phyloP scores from a whole-genome alignment of 1,140 invertebrate species.

The Rhizoglyphus robini region DNA sequence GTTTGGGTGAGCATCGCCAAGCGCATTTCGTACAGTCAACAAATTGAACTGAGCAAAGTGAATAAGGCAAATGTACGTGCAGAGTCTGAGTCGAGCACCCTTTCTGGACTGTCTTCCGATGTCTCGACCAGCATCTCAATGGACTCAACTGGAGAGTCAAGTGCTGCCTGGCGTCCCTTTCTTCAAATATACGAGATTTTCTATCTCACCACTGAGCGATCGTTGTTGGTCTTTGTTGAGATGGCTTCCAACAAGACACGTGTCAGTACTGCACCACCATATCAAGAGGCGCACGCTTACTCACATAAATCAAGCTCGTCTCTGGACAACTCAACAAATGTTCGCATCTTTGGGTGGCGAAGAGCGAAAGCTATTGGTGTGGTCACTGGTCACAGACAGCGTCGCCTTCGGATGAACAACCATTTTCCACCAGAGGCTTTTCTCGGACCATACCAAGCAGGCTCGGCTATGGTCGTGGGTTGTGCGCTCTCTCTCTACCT shows the following conservation, averaged over 20 bases:
- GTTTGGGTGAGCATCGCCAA: background rate
- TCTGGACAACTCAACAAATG: background rate
- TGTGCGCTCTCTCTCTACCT: background rate
- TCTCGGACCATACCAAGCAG: background rate
- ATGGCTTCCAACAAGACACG: background rate
- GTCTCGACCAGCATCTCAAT: background rate
- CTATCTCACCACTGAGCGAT: background rate
- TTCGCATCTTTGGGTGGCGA: background rate
- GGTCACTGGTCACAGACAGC: background rate
- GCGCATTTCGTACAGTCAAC: background rate
- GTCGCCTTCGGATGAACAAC: background rate
- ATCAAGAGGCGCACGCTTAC: background rate
- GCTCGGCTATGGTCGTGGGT: background rate
- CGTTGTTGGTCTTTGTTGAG: background rate
- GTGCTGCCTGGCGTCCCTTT: background rate
- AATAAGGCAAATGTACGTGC: no score
- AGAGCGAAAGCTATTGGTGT: background rate
- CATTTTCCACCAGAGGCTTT: constrained; percentile 10
- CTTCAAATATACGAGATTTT: constrained; percentile 2
- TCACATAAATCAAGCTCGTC: background rate
- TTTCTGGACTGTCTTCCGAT: background rate
- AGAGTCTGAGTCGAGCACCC: background rate
- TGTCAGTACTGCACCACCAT: constrained; percentile 1
- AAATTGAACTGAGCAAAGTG: no score
- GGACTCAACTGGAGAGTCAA: background rate